Evolutionary conservation across 2,797 vertebrate species (phyloP).

Genomic region (Chanos chanos): DNA sequence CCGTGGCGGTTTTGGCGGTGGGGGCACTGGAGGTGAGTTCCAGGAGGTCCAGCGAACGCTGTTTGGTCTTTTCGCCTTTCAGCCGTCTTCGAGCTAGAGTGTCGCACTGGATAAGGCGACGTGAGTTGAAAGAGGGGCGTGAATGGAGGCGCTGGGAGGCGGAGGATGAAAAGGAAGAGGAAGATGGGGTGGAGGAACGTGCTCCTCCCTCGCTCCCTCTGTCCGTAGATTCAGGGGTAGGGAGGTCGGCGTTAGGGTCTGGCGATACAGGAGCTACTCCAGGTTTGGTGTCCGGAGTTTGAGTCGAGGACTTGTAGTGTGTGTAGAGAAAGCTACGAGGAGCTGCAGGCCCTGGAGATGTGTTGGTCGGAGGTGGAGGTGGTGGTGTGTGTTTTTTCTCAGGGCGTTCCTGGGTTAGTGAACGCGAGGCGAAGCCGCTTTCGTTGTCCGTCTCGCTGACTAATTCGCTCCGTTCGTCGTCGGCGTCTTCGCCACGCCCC

Average conservation of each 20-base stretch:
- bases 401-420: conserved; percentile 73
- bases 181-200: conserved; percentile 68
- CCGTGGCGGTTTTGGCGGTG: conserved; percentile 3
- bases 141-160: conserved; percentile 66
- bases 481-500: conserved; percentile 85
- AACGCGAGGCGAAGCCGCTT: conserved; percentile 79
- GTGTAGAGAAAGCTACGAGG: conserved; percentile 70
- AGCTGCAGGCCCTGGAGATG: conserved; percentile 5
- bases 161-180: conserved; percentile 69
- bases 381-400: conserved; percentile 57
- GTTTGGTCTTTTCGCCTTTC: conserved; percentile 69
- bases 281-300: neutral
- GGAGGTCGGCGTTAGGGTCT: too few species aligned
- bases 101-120: conserved; percentile 92
- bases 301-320: conserved; percentile 52
- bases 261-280: conserved; percentile 51
- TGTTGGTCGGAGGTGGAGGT: neutral
- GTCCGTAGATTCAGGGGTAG: conserved; percentile 47
- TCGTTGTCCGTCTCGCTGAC: conserved; percentile 91
- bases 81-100: conserved; percentile 87
- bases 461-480: conserved; percentile 91
- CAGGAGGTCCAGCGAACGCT: conserved; percentile 61
- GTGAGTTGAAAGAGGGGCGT: conserved; percentile 86
- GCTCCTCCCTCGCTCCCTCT: conserved; percentile 54
- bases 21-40: conserved; percentile 46